phyloP scores from a whole-genome alignment of 2,113 vertebrate genomes.

The Pagrus major region DNA sequence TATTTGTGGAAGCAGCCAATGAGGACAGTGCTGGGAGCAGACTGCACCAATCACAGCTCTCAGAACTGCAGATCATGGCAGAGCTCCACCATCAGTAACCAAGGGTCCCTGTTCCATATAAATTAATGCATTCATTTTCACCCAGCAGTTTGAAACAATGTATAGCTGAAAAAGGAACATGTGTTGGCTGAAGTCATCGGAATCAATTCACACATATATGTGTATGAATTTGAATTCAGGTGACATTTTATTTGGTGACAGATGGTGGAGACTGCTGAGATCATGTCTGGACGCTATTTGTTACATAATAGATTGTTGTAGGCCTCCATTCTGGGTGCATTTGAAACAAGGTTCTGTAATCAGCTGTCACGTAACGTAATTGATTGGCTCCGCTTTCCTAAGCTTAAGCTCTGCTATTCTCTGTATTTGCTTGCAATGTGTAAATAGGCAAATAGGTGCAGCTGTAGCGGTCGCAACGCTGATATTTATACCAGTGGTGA shows the following conservation, averaged over 20 bases:
- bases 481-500: too few relatives aligned
- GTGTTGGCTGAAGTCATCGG: background rate
- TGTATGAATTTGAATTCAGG: background rate
- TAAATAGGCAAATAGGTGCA: too few relatives aligned
- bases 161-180: background rate
- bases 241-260: background rate
- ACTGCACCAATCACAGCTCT: slow-evolving; percentile 73
- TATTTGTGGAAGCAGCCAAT: slow-evolving; percentile 76
- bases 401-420: too few relatives aligned
- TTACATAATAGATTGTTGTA: slow-evolving; percentile 29
- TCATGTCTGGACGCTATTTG: background rate
- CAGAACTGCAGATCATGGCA: slow-evolving; percentile 46
- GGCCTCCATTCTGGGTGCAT: background rate
- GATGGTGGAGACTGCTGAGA: background rate
- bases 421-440: too few relatives aligned
- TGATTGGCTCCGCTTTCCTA: too few relatives aligned
- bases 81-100: slow-evolving; percentile 73
- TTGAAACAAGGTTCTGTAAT: background rate
- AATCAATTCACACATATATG: background rate
- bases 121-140: slow-evolving; percentile 49
- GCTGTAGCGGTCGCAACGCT: too few relatives aligned
- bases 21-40: slow-evolving; percentile 19
- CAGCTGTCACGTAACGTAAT: too few relatives aligned
- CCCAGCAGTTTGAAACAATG: background rate
- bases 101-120: slow-evolving; percentile 53